Evolutionary conservation across 1,140 invertebrate species (phyloP).

Genomic region (Megalonaias nervosa): DNA sequence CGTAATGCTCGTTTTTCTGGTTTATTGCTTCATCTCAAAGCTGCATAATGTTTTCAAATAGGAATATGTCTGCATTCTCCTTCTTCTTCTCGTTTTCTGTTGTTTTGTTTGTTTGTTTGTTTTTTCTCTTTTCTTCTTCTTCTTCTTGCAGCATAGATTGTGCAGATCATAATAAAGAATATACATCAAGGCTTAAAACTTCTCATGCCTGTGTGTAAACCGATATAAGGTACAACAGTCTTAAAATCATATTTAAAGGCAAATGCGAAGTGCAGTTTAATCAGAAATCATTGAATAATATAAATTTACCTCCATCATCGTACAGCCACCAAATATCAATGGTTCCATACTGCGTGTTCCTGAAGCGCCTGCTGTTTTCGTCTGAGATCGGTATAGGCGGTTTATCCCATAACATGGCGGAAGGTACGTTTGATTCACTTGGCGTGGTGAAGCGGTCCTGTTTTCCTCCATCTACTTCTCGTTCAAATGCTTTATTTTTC

Average conservation of each 20-base stretch:
- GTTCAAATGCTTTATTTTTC: too few relatives aligned
- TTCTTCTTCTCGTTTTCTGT: too few relatives aligned
- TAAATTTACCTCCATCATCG: conserved; percentile 82
- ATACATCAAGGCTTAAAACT: not conserved
- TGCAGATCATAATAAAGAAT: not conserved
- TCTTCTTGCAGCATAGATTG: not conserved
- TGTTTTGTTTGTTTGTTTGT: too few relatives aligned
- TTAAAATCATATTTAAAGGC: not conserved
- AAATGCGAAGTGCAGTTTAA: not conserved
- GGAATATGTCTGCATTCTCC: not conserved
- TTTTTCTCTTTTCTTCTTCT: too few relatives aligned
- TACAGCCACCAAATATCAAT: conserved; percentile 98
- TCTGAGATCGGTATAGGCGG: too few relatives aligned
- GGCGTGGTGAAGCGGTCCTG: too few relatives aligned
- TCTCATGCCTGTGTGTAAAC: not conserved
- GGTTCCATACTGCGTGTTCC: conserved; percentile 75
- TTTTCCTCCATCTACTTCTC: too few relatives aligned
- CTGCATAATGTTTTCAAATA: not conserved
- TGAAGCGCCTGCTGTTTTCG: conserved; percentile 73
- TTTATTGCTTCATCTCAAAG: too few relatives aligned
- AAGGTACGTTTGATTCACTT: too few relatives aligned
- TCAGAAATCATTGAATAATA: not conserved
- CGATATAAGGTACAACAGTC: not conserved
- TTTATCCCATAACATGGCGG: too few relatives aligned
- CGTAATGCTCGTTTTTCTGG: too few relatives aligned